Evolutionary conservation across 2,888 invertebrate species (phyloP).

Genomic region (Drosophila vallismaia): DNA sequence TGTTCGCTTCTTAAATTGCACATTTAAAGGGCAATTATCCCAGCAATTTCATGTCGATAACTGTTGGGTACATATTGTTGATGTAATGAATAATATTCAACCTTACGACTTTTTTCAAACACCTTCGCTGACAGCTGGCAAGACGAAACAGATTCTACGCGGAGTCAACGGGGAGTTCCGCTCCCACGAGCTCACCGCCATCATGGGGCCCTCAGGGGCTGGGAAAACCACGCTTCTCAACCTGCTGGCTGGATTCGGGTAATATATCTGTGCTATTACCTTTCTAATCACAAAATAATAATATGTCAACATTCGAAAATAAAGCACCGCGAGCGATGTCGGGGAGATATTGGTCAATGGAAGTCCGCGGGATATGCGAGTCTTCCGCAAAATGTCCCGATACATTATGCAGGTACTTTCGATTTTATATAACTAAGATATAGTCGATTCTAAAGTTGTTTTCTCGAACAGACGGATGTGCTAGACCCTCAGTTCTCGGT

Average conservation of each 20-base stretch:
- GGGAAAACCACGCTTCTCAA: conserved; percentile 96
- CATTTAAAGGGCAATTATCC: conserved; percentile 25
- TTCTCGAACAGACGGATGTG: conserved; percentile 86
- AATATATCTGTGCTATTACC: conserved; percentile 79
- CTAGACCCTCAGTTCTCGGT: conserved; percentile 94
- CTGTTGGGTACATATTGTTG: not conserved
- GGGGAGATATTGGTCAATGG: conserved; percentile 93
- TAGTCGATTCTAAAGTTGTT: not conserved
- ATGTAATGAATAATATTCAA: not conserved
- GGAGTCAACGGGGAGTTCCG: conserved; percentile 92
- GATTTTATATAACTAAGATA: not conserved
- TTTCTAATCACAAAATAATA: not conserved
- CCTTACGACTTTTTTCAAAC: not conserved
- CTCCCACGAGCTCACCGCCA: conserved; percentile 94
- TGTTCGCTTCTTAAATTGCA: conserved; percentile 20
- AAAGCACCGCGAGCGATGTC: conserved; percentile 87
- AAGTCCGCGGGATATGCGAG: conserved; percentile 88
- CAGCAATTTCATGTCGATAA: conserved; percentile 12
- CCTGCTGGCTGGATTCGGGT: conserved; percentile 96
- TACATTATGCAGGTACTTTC: conserved; percentile 93
- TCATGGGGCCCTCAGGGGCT: conserved; percentile 96
- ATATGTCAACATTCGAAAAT: not conserved
- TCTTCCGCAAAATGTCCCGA: conserved; percentile 94
- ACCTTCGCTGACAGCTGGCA: conserved; percentile 85
- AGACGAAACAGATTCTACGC: conserved; percentile 89